Evolutionary conservation across 2,888 invertebrate genomes (phyloP).

Genomic region (Entomobrya proxima): DNA sequence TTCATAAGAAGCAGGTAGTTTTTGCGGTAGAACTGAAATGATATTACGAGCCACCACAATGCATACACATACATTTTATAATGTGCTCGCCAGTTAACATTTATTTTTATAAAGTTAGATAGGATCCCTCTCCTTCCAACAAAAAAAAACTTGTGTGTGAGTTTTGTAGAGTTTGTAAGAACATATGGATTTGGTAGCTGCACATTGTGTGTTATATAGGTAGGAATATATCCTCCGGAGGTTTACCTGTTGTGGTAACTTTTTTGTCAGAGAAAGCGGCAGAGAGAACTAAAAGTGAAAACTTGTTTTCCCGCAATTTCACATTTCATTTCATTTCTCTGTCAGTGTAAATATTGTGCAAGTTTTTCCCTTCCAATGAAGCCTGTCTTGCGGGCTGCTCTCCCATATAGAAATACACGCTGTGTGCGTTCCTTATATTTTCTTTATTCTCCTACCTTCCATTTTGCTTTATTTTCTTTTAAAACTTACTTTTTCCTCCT

Average conservation of each 20-base stretch:
- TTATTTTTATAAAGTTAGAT: too few species aligned
- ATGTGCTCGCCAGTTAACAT: too few species aligned
- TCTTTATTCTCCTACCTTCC: neutral
- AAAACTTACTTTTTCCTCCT: too few species aligned
- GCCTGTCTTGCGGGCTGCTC: neutral
- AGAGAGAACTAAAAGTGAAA: constrained; percentile 53
- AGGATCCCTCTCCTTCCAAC: too few species aligned
- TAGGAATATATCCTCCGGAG: constrained; percentile 48
- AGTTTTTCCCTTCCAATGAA: constrained; percentile 37
- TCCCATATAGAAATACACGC: neutral
- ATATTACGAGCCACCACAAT: too few species aligned
- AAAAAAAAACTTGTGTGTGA: neutral
- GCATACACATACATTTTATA: too few species aligned
- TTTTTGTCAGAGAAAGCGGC: neutral
- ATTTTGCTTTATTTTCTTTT: constrained; percentile 13
- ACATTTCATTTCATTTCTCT: constrained; percentile 62
- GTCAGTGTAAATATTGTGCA: constrained; percentile 59
- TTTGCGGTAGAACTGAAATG: constrained; percentile 6
- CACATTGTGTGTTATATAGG: neutral
- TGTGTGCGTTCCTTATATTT: neutral
- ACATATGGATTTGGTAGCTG: neutral
- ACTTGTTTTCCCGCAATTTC: constrained; percentile 62
- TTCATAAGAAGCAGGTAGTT: constrained; percentile 35
- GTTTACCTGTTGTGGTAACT: constrained; percentile 58
- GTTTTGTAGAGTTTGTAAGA: neutral